These are phyloP conservation scores for Neosalanx taihuensis DNA, from an alignment of 2,797 vertebrate genomes.

Conservation along the genomic window DNA sequence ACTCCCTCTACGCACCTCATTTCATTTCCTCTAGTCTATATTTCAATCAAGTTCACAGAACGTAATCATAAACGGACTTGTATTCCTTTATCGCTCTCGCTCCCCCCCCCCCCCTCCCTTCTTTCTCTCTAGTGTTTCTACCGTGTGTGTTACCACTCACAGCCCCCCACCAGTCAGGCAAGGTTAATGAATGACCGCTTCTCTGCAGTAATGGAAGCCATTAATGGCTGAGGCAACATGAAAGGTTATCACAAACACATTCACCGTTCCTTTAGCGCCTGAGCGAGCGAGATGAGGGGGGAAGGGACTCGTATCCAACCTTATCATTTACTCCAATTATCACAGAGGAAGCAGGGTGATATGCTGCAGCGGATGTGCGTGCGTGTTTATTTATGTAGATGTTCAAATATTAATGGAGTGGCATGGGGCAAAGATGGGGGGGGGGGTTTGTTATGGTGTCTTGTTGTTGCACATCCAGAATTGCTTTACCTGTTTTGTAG, in stretches of 20 bases:
- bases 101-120: slow-evolving; percentile 2
- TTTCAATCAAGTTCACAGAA: too few species aligned
- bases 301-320: slow-evolving; percentile 37
- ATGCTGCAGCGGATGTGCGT: neutral
- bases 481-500: neutral
- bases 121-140: neutral
- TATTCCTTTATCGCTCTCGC: slow-evolving; percentile 1
- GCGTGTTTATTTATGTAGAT: neutral
- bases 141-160: slow-evolving; percentile 26
- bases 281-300: slow-evolving; percentile 30
- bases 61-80: too few species aligned
- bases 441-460: too few species aligned
- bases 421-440: neutral
- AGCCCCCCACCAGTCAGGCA: slow-evolving; percentile 10
- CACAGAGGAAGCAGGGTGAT: slow-evolving; percentile 28
- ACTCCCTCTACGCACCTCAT: too few species aligned
- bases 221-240: slow-evolving; percentile 38
- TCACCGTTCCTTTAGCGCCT: slow-evolving; percentile 40
- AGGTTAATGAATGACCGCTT: slow-evolving; percentile 53
- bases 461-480: too few species aligned
- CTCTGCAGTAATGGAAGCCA: slow-evolving; percentile 43
- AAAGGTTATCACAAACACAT: slow-evolving; percentile 62
- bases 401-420: neutral
- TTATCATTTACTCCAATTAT: slow-evolving; percentile 48
- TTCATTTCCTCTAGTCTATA: too few species aligned